These are phyloP conservation scores for Lepidurus arcticus DNA, from an alignment of 1,140 invertebrate genomes.

Conservation along the genomic window DNA sequence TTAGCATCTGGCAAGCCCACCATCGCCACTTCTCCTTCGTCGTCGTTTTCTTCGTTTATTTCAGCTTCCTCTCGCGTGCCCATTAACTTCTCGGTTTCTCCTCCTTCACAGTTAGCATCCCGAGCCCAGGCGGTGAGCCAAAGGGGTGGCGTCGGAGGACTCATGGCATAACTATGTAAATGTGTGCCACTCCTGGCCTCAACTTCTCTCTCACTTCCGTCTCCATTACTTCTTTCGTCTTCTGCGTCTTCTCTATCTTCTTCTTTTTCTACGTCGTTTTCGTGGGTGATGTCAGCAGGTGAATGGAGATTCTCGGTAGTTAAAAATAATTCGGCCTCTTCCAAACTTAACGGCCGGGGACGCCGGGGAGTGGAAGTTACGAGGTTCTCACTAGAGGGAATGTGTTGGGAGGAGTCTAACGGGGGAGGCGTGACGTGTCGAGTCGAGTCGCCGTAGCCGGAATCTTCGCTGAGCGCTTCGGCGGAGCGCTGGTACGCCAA, in stretches of 20 bases:
- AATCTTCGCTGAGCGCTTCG: conserved; percentile 68
- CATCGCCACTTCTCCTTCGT: conserved; percentile 7
- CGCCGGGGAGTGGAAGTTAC: conserved; percentile 22
- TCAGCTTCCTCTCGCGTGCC: neutral
- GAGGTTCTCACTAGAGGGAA: neutral
- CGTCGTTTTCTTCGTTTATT: neutral
- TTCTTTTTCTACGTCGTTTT: neutral
- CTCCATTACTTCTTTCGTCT: neutral
- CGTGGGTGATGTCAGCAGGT: neutral
- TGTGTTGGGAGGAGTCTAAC: neutral
- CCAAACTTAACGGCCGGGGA: conserved; percentile 29
- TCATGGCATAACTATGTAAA: conserved; percentile 10
- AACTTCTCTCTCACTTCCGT: neutral
- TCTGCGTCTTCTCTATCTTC: conserved; percentile 17
- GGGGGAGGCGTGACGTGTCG: conserved; percentile 27
- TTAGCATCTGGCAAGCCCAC: conserved; percentile 16
- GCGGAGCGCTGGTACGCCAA: conserved; percentile 50
- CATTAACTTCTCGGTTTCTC: conserved; percentile 8
- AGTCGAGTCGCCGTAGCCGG: conserved; percentile 58
- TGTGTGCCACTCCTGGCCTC: conserved; percentile 1
- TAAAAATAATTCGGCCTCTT: conserved; percentile 31
- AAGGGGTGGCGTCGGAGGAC: conserved; percentile 20
- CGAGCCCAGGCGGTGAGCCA: conserved; percentile 2
- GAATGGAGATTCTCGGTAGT: conserved; percentile 24
- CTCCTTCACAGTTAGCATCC: neutral